Conservation (phyloP, 2,113 vertebrate species). For the Stigmatopora argus region DNA sequence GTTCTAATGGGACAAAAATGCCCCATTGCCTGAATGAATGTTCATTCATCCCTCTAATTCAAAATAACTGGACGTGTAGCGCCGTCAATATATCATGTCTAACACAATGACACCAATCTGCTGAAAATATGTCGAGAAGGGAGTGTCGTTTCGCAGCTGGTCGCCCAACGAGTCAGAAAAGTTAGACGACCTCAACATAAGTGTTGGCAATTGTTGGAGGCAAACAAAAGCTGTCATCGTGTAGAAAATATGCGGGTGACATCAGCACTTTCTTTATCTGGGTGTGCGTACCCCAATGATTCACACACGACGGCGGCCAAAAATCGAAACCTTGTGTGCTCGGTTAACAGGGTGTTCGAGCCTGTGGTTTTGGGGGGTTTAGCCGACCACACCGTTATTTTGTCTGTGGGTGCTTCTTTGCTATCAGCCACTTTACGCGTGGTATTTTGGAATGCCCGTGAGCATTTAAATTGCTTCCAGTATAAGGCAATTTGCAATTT, state of each 20-base stretch:
- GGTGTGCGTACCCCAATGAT: constrained; percentile 28
- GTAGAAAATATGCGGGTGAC: constrained; percentile 37
- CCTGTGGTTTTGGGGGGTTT: constrained; percentile 36
- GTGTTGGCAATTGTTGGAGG: constrained; percentile 7
- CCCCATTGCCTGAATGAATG: no score
- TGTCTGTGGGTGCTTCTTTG: constrained; percentile 38
- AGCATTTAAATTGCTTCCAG: constrained; percentile 40
- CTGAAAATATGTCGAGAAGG: constrained; percentile 18
- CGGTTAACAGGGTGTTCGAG: constrained; percentile 53
- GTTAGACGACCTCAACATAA: constrained; percentile 7
- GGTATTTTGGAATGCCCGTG: constrained; percentile 12
- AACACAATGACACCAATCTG: constrained; percentile 11
- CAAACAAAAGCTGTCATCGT: constrained; percentile 11
- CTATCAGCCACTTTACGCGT: constrained; percentile 28
- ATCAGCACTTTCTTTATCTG: constrained; percentile 46
- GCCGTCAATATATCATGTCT: no score
- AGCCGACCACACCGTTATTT: constrained; percentile 29
- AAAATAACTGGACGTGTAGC: no score
- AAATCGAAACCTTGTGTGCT: constrained; percentile 37
- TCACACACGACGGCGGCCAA: constrained; percentile 32
- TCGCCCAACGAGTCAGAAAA: constrained; percentile 1
- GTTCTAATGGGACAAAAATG: no score
- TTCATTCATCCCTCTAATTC: no score
- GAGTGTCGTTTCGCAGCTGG: neutral
- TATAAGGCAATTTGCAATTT: neutral